These are phyloP conservation scores for Lacanobia wlatinum DNA, from an alignment of 2,888 invertebrate species.

Conservation along the genomic window DNA sequence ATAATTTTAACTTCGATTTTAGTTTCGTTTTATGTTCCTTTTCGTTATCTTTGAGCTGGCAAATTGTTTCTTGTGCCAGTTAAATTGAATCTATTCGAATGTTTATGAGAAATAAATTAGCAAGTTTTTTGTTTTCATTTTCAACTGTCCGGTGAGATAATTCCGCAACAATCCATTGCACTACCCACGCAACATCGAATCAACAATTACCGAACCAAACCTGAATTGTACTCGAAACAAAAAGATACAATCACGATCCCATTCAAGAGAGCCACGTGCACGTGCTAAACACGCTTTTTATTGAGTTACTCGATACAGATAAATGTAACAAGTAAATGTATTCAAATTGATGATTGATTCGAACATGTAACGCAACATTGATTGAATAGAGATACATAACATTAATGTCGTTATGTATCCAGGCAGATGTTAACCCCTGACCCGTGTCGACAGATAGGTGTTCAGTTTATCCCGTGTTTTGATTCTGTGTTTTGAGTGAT, in stretches of 20 bases:
- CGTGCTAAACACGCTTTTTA: conserved; percentile 65
- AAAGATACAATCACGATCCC: conserved; percentile 68
- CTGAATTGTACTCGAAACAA: conserved; percentile 53
- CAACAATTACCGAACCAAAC: conserved; percentile 40
- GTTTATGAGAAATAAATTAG: not conserved
- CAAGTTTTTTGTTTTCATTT: not conserved
- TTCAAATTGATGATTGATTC: conserved; percentile 90
- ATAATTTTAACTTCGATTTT: conserved; percentile 31
- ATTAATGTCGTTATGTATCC: conserved; percentile 84
- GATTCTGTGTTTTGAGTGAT: conserved; percentile 65
- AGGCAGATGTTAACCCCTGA: conserved; percentile 83
- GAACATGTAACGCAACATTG: conserved; percentile 83
- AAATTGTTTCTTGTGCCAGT: not conserved
- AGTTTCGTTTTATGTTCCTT: conserved; percentile 28
- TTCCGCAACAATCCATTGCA: conserved; percentile 13
- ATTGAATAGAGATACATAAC: conserved; percentile 90
- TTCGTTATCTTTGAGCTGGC: not conserved
- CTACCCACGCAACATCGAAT: conserved; percentile 26
- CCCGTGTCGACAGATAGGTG: conserved; percentile 83
- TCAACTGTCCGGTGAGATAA: not conserved
- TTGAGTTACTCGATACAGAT: conserved; percentile 77
- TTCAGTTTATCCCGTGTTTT: conserved; percentile 65
- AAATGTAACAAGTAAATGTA: conserved; percentile 79
- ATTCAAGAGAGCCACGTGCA: conserved; percentile 77
- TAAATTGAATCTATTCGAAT: not conserved